phyloP scores from a whole-genome alignment of 2,888 invertebrate genomes.

The Lithophane leautieri region DNA sequence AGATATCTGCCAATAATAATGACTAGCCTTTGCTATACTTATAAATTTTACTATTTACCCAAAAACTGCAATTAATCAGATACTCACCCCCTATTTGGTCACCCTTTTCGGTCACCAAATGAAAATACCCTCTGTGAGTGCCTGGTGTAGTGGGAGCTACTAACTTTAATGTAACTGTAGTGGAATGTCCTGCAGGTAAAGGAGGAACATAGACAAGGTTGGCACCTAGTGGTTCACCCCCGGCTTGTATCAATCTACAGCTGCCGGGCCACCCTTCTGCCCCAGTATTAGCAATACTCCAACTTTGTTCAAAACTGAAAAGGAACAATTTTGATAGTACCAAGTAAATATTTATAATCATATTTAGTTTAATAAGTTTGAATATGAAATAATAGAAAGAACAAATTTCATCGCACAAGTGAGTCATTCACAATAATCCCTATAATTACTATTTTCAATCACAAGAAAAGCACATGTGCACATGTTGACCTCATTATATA shows the following conservation, averaged over 20 bases:
- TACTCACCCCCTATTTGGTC: constrained; percentile 97
- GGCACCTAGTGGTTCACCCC: constrained; percentile 90
- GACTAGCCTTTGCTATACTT: background rate
- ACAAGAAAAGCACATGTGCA: constrained; percentile 11
- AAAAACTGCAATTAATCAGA: constrained; percentile 9
- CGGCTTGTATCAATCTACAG: constrained; percentile 94
- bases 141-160: constrained; percentile 94
- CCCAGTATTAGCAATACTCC: constrained; percentile 97
- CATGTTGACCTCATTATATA: background rate
- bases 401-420: background rate
- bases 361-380: background rate
- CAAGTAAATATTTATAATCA: background rate
- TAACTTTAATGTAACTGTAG: constrained; percentile 94
- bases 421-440: constrained; percentile 8
- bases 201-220: constrained; percentile 92
- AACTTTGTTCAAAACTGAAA: constrained; percentile 95
- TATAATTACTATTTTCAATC: background rate
- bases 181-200: constrained; percentile 94
- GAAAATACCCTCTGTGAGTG: constrained; percentile 96
- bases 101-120: constrained; percentile 96
- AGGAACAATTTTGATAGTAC: background rate
- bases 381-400: background rate
- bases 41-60: background rate
- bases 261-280: constrained; percentile 96
- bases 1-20: background rate